phyloP scores from a whole-genome alignment of 1,140 invertebrate genomes.

The Diachasma alloeum region DNA sequence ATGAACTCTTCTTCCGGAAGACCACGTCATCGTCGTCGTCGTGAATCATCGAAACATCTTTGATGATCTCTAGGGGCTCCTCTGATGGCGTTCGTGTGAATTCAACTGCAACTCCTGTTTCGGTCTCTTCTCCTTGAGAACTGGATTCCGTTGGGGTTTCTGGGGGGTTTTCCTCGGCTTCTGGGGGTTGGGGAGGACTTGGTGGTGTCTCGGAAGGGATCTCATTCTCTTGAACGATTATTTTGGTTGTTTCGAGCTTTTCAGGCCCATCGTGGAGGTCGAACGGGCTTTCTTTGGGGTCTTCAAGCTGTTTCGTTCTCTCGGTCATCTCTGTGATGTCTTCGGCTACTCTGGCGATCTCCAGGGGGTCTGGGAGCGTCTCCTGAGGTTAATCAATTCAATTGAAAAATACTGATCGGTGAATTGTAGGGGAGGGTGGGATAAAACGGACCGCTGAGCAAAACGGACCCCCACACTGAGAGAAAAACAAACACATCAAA shows the following conservation, averaged over 20 bases:
- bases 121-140: no score
- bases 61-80: not conserved
- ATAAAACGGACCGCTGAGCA: no score
- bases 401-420: no score
- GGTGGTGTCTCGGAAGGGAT: not conserved
- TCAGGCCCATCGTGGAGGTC: not conserved
- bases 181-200: not conserved
- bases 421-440: no score
- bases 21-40: constrained; percentile 30
- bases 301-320: constrained; percentile 30
- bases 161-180: not conserved
- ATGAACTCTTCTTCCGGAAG: no score
- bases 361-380: constrained; percentile 40
- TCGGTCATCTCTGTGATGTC: constrained; percentile 47
- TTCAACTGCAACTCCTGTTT: constrained; percentile 25
- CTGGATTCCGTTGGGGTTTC: not conserved
- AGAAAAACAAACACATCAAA: no score
- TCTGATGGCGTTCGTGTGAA: not conserved
- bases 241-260: not conserved
- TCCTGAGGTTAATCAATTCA: constrained; percentile 15
- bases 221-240: not conserved
- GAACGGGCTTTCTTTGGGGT: not conserved
- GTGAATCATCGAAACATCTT: not conserved
- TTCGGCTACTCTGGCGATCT: constrained; percentile 41
- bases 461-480: no score